Conservation (phyloP, 2,113 vertebrate genomes). For the Thryonomys swinderianus region DNA sequence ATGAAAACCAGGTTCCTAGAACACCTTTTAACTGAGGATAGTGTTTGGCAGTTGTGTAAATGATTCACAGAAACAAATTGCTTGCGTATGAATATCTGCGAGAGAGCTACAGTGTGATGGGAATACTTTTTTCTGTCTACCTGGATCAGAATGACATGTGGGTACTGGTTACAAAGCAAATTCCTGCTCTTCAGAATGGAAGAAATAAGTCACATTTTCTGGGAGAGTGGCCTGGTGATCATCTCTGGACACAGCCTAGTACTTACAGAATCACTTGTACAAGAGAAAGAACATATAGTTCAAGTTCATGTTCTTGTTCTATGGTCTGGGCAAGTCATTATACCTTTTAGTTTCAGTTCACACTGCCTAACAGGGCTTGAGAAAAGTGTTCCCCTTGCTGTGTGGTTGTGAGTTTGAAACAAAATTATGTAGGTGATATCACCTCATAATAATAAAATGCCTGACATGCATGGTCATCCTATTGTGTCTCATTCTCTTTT, state of each 20-base stretch:
- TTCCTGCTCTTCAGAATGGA: neutral
- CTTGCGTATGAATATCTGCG: neutral
- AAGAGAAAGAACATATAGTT: neutral
- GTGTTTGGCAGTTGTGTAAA: neutral
- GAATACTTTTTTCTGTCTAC: neutral
- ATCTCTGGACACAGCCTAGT: neutral
- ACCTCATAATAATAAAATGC: neutral
- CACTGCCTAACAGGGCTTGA: neutral
- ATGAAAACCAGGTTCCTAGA: neutral
- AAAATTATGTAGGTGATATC: conserved; percentile 19
- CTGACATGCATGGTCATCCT: neutral
- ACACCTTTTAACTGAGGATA: neutral
- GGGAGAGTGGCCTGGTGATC: neutral
- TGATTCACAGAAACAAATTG: neutral
- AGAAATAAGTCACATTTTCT: neutral
- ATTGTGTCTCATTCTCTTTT: conserved; percentile 13
- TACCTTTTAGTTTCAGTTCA: neutral
- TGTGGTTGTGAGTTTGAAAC: neutral
- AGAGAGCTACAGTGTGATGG: neutral
- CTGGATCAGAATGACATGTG: neutral
- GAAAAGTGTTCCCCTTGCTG: neutral
- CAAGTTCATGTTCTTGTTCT: neutral
- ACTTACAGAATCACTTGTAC: neutral
- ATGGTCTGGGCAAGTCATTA: neutral
- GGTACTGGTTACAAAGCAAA: neutral